Percentiles rank a stretch among this genome's conserved stretches.
Evolutionary conservation across 1,140 invertebrate genomes (phyloP).

Genomic region (Lasaia peninsularis): DNA sequence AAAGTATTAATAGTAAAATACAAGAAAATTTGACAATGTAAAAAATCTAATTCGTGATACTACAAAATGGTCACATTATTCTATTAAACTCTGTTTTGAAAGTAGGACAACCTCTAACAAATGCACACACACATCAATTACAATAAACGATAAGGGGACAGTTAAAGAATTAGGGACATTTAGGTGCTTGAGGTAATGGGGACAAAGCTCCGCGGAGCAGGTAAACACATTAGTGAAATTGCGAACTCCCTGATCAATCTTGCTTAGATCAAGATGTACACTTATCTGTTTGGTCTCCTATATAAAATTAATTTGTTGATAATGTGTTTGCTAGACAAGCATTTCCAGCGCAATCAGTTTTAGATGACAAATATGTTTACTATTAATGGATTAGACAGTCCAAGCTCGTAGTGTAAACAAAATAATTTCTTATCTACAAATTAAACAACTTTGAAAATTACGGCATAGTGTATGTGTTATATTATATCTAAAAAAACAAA

Average conservation of each 20-base stretch:
- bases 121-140: slow-evolving; percentile 27
- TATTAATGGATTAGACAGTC: too few species aligned
- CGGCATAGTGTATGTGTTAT: too few species aligned
- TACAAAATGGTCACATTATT: too few species aligned
- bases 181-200: slow-evolving; percentile 11
- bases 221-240: slow-evolving; percentile 66
- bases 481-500: too few species aligned
- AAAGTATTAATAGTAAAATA: too few species aligned
- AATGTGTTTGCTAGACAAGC: slow-evolving; percentile 10
- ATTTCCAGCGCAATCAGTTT: not conserved
- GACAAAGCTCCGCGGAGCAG: slow-evolving; percentile 40
- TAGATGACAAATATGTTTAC: slow-evolving; percentile 7
- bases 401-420: too few species aligned
- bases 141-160: slow-evolving; percentile 32
- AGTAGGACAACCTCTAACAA: slow-evolving; percentile 19
- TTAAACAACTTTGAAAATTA: too few species aligned
- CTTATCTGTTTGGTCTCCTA: slow-evolving; percentile 14
- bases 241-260: slow-evolving; percentile 40
- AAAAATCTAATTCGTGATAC: too few species aligned
- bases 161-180: slow-evolving; percentile 2
- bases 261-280: slow-evolving; percentile 31
- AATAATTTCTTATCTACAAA: too few species aligned
- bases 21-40: too few species aligned
- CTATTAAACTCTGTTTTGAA: not conserved
- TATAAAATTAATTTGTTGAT: slow-evolving; percentile 11